Conservation (phyloP, 1,140 invertebrate genomes). For the Augochlora pura region DNA sequence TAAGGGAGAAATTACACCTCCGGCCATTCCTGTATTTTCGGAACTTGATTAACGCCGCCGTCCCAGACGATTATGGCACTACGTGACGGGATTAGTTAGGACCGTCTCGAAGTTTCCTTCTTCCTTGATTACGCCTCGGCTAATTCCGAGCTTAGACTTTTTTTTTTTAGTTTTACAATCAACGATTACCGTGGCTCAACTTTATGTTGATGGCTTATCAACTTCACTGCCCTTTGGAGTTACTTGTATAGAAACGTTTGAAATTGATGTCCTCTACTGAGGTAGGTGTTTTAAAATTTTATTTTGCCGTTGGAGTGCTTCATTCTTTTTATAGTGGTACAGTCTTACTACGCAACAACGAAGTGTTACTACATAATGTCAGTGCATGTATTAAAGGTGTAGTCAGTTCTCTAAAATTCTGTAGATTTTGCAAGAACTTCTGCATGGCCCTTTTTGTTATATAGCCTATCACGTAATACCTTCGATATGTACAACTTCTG, state of each 20-base stretch:
- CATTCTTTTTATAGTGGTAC: too few species aligned
- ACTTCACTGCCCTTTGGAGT: background rate
- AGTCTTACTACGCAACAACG: too few species aligned
- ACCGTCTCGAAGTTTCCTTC: conserved; percentile 43
- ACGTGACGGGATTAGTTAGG: conserved; percentile 59
- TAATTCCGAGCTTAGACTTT: background rate
- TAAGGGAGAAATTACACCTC: conserved; percentile 67
- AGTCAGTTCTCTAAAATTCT: too few species aligned
- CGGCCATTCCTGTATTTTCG: conserved; percentile 67
- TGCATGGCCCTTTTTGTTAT: too few species aligned
- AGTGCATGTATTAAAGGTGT: too few species aligned
- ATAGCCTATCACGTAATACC: too few species aligned
- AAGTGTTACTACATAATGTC: too few species aligned
- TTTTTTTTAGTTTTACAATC: background rate
- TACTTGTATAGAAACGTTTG: background rate
- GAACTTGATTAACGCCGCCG: conserved; percentile 69
- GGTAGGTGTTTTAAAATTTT: background rate
- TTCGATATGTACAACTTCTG: too few species aligned
- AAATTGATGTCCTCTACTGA: too few species aligned
- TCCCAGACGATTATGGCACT: conserved; percentile 61
- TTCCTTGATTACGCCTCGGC: conserved; percentile 13
- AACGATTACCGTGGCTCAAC: background rate
- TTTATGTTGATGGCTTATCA: background rate
- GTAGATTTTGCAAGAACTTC: too few species aligned
- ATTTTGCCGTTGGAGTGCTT: background rate